Evolutionary conservation across 2,888 invertebrate genomes (phyloP).

Genomic region (Polydesmus complanatus): DNA sequence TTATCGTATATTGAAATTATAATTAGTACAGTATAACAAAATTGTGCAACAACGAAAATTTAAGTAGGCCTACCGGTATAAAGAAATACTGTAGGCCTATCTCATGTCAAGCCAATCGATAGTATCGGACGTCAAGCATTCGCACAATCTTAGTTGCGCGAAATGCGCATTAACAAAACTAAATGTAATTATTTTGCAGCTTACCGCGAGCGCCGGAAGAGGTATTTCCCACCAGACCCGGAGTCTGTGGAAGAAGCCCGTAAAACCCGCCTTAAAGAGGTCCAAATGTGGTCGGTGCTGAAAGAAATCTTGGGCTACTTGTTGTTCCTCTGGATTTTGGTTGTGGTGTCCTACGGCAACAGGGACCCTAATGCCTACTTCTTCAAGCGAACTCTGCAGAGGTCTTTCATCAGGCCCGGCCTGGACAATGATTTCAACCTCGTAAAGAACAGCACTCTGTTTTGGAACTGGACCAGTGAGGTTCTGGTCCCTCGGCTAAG

Average conservation of each 20-base stretch:
- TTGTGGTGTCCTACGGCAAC: constrained; percentile 34
- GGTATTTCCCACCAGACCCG: constrained; percentile 27
- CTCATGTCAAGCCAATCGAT: too few relatives aligned
- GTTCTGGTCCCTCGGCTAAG: constrained; percentile 33
- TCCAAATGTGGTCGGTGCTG: constrained; percentile 35
- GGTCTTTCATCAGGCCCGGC: not conserved
- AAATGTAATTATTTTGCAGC: not conserved
- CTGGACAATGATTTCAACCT: not conserved
- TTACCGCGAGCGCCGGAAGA: not conserved
- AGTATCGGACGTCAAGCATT: too few relatives aligned
- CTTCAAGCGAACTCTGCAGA: constrained; percentile 30
- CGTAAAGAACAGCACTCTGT: constrained; percentile 3
- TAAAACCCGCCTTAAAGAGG: constrained; percentile 32
- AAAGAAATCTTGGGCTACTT: constrained; percentile 35
- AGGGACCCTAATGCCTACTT: constrained; percentile 31
- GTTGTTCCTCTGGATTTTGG: constrained; percentile 36
- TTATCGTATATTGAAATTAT: too few relatives aligned
- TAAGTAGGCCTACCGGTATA: too few relatives aligned
- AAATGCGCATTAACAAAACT: not conserved
- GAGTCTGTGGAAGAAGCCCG: constrained; percentile 29
- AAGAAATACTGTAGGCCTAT: too few relatives aligned
- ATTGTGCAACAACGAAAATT: too few relatives aligned
- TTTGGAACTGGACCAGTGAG: constrained; percentile 34
- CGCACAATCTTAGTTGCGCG: not conserved
- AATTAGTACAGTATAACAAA: not conserved